These are phyloP conservation scores for Aplysina aerophoba DNA, from an alignment of 37 sponge, comb jelly and placozoan genomes.

Conservation along the genomic window DNA sequence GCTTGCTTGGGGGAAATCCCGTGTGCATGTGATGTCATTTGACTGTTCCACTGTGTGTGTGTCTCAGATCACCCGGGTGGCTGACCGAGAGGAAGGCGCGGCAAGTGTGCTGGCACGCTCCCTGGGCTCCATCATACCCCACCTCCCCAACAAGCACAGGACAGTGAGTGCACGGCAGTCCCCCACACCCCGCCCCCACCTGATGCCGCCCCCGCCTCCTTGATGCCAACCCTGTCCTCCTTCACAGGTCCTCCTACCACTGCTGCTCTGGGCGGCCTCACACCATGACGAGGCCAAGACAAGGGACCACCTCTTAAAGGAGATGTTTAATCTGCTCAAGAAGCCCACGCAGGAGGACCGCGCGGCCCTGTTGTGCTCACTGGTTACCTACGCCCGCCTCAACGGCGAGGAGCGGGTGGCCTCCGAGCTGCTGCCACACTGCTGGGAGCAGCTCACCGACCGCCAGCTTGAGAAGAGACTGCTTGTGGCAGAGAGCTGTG, in stretches of 20 bases:
- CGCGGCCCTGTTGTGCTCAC: constrained; percentile 64
- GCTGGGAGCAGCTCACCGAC: constrained; percentile 89
- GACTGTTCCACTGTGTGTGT: background rate
- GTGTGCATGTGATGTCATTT: background rate
- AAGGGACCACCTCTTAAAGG: constrained; percentile 75
- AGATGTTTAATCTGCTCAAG: constrained; percentile 88
- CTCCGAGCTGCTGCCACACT: constrained; percentile 90
- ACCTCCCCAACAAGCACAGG: constrained; percentile 43
- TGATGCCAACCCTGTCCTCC: background rate
- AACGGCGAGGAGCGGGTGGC: constrained; percentile 55
- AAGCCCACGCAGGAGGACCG: constrained; percentile 79
- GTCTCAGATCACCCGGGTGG: constrained; percentile 50
- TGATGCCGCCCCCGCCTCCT: background rate
- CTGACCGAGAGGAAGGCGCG: constrained; percentile 55
- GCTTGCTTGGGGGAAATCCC: no score
- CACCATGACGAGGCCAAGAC: constrained; percentile 70
- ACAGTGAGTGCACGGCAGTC: background rate
- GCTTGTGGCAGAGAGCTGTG: constrained; percentile 88
- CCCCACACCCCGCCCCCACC: background rate
- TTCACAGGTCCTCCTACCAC: constrained; percentile 83
- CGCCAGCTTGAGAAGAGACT: constrained; percentile 79
- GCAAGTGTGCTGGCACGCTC: constrained; percentile 62
- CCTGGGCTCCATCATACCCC: constrained; percentile 79
- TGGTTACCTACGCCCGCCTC: constrained; percentile 84
- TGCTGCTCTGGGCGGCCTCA: constrained; percentile 70